Percentiles rank a stretch among this genome's conserved stretches.
These are phyloP conservation scores for Drosophila kanekoi DNA, from an alignment of 2,888 invertebrate species.

Conservation along the genomic window DNA sequence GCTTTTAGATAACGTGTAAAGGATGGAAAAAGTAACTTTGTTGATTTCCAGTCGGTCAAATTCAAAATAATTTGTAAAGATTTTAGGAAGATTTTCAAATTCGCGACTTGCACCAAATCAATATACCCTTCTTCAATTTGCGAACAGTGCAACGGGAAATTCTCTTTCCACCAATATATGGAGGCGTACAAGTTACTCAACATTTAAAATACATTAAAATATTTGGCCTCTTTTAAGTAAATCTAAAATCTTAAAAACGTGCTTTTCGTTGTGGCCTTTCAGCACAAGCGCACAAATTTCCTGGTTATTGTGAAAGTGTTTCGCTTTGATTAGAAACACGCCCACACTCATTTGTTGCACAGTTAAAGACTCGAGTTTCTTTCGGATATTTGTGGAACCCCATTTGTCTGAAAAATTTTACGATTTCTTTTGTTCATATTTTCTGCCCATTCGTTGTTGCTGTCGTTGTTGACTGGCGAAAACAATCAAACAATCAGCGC, in stretches of 20 bases:
- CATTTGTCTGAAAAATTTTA: conserved; percentile 22
- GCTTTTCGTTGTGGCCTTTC: conserved; percentile 6
- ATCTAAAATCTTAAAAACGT: conserved; percentile 20
- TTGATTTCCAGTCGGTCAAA: too few relatives aligned
- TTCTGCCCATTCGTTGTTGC: not conserved
- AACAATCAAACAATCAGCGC: conserved; percentile 35
- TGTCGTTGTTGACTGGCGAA: conserved; percentile 8
- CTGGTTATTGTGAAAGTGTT: conserved; percentile 37
- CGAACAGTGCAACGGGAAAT: too few relatives aligned
- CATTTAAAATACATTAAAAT: not conserved
- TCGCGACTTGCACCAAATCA: too few relatives aligned
- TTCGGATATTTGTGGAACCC: not conserved
- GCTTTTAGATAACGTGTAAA: too few relatives aligned
- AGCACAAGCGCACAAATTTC: conserved; percentile 21
- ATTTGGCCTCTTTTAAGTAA: not conserved
- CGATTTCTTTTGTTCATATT: conserved; percentile 3
- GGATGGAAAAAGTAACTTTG: too few relatives aligned
- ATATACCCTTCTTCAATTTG: too few relatives aligned
- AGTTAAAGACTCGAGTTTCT: conserved; percentile 6
- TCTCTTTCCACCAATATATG: too few relatives aligned
- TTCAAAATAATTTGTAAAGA: too few relatives aligned
- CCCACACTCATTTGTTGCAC: conserved; percentile 22
- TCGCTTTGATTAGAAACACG: conserved; percentile 40
- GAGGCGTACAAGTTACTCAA: not conserved
- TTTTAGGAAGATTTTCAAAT: too few relatives aligned